Percentiles rank a stretch among this genome's conserved stretches.
phyloP scores from a whole-genome alignment of 2,113 vertebrate species.

The Anhinga rufa region DNA sequence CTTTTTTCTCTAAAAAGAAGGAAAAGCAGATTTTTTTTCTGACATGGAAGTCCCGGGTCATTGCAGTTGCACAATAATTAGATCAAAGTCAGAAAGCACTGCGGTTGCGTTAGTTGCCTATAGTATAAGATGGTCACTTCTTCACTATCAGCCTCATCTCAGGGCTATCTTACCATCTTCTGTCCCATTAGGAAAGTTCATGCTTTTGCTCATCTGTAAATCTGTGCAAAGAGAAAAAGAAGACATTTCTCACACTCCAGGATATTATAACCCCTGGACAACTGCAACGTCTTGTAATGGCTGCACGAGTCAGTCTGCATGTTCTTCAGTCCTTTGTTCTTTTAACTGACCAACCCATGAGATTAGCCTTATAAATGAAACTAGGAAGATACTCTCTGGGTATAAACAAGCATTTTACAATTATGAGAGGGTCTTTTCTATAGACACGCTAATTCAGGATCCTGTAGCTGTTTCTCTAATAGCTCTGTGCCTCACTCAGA shows the following conservation, averaged over 20 bases:
- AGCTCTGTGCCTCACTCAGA: background rate
- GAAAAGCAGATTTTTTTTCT: background rate
- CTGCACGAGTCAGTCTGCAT: background rate
- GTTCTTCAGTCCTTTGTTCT: background rate
- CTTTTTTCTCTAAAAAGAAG: background rate
- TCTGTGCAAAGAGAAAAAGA: background rate
- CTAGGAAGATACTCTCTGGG: background rate
- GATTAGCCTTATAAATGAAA: background rate
- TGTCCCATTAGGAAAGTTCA: background rate
- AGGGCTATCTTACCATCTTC: background rate
- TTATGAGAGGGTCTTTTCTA: background rate
- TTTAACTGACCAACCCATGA: background rate
- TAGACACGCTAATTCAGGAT: background rate
- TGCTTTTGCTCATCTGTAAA: background rate
- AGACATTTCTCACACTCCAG: background rate
- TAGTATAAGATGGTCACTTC: background rate
- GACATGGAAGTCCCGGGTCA: background rate
- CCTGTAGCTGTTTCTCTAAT: background rate
- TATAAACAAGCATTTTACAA: background rate
- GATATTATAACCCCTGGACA: background rate
- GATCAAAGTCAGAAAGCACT: background rate
- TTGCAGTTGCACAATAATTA: background rate
- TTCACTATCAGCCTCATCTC: background rate
- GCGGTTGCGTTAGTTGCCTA: background rate
- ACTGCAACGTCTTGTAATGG: background rate